Evolutionary conservation across 2,113 vertebrate genomes (phyloP).

Genomic region (Amphilophus citrinellus): DNA sequence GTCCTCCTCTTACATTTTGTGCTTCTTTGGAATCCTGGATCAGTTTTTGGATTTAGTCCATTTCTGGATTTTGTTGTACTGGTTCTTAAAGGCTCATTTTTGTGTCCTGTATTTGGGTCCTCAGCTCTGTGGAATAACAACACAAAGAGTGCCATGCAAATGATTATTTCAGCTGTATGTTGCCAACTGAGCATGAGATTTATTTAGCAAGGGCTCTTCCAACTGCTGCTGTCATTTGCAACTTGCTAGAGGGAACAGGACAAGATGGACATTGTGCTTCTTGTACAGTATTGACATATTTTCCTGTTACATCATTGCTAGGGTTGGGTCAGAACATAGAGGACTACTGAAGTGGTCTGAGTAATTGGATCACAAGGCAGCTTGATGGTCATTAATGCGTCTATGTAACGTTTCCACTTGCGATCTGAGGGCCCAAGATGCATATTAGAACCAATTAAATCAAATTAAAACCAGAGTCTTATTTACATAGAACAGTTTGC

Average conservation of each 20-base stretch:
- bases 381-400: neutral
- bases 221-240: neutral
- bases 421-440: neutral
- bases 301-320: neutral
- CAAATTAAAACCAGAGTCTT: neutral
- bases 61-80: neutral
- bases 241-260: neutral
- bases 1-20: neutral
- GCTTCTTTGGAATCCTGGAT: neutral
- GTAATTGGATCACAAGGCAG: neutral
- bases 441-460: neutral
- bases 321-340: neutral
- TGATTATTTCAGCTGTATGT: neutral
- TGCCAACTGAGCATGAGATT: neutral
- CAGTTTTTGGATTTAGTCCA: neutral
- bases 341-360: neutral
- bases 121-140: accelerated
- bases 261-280: neutral
- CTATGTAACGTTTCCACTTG: neutral
- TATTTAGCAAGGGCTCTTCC: neutral
- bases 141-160: neutral
- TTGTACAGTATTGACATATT: neutral
- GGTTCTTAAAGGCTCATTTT: neutral
- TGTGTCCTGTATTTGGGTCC: neutral
- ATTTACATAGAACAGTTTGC: neutral